These are phyloP conservation scores for Sinocyclocheilus maitianheensis DNA, from an alignment of 2,113 vertebrate species.

Conservation along the genomic window DNA sequence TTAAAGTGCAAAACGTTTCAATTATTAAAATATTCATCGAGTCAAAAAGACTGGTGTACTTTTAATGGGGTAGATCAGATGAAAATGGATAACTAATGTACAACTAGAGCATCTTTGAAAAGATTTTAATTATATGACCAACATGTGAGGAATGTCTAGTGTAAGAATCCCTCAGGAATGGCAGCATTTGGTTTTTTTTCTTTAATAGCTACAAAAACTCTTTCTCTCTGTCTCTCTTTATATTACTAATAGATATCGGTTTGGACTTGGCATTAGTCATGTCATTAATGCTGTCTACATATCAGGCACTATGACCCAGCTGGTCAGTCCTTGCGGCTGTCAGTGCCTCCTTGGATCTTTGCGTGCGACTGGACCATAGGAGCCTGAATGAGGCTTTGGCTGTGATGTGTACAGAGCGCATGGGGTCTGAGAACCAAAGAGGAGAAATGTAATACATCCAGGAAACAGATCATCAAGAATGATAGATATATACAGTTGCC, in stretches of 20 bases:
- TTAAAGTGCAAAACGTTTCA: too few relatives aligned
- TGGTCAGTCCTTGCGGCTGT: conserved; percentile 21
- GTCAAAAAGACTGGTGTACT: not conserved
- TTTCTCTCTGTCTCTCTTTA: not conserved
- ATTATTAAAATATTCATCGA: too few relatives aligned
- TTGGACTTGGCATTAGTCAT: too few relatives aligned
- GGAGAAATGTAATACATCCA: conserved; percentile 47
- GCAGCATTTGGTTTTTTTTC: not conserved
- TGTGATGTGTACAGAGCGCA: conserved; percentile 48
- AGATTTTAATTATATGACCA: not conserved
- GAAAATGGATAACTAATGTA: not conserved
- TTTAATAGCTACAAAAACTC: not conserved
- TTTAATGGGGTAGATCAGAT: not conserved
- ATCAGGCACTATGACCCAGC: conserved; percentile 58
- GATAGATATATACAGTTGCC: conserved; percentile 16
- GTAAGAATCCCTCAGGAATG: not conserved
- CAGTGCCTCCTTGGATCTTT: conserved; percentile 43
- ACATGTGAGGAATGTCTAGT: not conserved
- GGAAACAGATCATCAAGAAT: conserved; percentile 45
- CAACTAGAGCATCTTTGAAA: not conserved
- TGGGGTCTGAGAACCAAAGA: conserved; percentile 50
- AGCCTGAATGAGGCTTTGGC: conserved; percentile 56
- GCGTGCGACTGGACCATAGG: conserved; percentile 60
- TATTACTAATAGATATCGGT: not conserved
- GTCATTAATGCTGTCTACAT: not conserved